Percentiles rank a stretch among this genome's conserved stretches.
phyloP scores from a whole-genome alignment of 2,113 vertebrate species.

The Eulemur rufifrons region DNA sequence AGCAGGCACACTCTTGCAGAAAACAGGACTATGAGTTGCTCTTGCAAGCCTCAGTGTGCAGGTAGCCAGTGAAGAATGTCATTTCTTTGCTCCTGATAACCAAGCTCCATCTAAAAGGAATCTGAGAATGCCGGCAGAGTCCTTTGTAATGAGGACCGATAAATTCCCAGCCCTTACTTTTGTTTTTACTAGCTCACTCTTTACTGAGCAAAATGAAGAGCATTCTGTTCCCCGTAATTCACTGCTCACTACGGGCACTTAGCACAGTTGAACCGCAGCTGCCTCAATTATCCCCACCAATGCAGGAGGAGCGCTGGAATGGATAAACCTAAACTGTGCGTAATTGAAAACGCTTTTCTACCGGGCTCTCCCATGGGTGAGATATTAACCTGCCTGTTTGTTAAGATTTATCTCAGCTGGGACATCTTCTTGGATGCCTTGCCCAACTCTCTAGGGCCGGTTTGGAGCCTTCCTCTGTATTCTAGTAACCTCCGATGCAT shows the following conservation, averaged over 20 bases:
- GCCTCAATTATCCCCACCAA: slow-evolving; percentile 68
- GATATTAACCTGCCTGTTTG: slow-evolving; percentile 66
- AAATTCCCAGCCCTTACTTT: slow-evolving; percentile 52
- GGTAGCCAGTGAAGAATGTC: background rate
- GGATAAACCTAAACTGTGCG: slow-evolving; percentile 66
- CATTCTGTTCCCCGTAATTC: slow-evolving; percentile 58
- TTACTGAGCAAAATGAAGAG: slow-evolving; percentile 43
- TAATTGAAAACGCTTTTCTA: slow-evolving; percentile 70
- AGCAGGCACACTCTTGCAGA: background rate
- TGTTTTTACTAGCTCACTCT: slow-evolving; percentile 57
- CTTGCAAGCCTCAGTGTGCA: background rate
- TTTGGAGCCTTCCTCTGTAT: background rate
- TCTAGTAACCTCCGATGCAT: background rate
- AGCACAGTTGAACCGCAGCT: slow-evolving; percentile 55
- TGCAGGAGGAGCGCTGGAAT: slow-evolving; percentile 19
- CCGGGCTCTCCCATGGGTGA: slow-evolving; percentile 57
- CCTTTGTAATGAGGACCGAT: slow-evolving; percentile 56
- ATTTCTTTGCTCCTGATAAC: slow-evolving; percentile 53
- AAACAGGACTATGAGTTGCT: background rate
- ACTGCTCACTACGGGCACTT: slow-evolving; percentile 64
- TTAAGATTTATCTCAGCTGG: slow-evolving; percentile 56
- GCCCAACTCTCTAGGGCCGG: background rate
- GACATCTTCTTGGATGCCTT: background rate
- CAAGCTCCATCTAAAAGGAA: background rate
- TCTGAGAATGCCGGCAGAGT: slow-evolving; percentile 10